Evolutionary conservation across 2,888 invertebrate species (phyloP).

Genomic region (Drosophila anomalipes): DNA sequence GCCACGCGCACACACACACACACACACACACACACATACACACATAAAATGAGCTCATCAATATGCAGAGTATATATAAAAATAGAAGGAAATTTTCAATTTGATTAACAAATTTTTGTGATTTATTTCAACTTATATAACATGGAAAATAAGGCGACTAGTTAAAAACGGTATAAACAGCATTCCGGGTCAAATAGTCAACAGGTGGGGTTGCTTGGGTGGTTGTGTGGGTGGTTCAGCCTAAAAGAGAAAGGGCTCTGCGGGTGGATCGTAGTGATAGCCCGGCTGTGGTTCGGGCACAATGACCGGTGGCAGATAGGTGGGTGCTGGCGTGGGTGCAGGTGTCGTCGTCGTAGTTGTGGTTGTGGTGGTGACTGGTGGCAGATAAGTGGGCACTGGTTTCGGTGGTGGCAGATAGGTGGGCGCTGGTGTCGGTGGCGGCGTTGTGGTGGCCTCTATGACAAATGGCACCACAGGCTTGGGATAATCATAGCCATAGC

Average conservation of each 20-base stretch:
- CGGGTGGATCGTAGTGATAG: constrained; percentile 68
- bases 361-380: constrained; percentile 43
- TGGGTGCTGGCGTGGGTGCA: constrained; percentile 64
- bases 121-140: constrained; percentile 70
- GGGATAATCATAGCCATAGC: constrained; percentile 77
- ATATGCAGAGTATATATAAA: constrained; percentile 56
- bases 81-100: constrained; percentile 41
- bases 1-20: neutral
- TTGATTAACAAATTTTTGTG: constrained; percentile 59
- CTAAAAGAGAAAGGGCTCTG: constrained; percentile 64
- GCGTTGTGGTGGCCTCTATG: constrained; percentile 55
- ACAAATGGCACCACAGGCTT: constrained; percentile 70
- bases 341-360: constrained; percentile 53
- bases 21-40: neutral
- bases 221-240: constrained; percentile 3
- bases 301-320: constrained; percentile 66
- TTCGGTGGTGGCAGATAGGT: constrained; percentile 62
- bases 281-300: constrained; percentile 60
- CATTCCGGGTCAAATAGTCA: constrained; percentile 47
- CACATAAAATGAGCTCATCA: constrained; percentile 51
- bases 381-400: constrained; percentile 50
- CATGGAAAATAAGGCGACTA: constrained; percentile 34
- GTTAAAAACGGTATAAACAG: constrained; percentile 57
- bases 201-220: neutral
- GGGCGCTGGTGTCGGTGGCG: constrained; percentile 57